These are phyloP conservation scores for Papilio xuthus DNA, from an alignment of 1,140 invertebrate species.

Conservation along the genomic window DNA sequence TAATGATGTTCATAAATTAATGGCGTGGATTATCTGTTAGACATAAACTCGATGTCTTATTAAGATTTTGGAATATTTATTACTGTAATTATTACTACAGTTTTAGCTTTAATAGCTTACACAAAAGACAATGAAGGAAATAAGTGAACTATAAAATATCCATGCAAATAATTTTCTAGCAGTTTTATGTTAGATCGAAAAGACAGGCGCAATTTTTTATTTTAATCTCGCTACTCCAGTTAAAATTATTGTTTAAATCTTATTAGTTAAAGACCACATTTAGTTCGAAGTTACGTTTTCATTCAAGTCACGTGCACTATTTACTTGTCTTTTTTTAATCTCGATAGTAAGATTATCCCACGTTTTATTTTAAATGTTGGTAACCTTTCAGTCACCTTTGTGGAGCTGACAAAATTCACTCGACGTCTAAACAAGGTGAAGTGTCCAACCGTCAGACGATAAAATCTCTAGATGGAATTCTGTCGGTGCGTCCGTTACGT, in stretches of 20 bases:
- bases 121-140: neutral
- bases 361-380: neutral
- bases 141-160: neutral
- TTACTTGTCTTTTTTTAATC: neutral
- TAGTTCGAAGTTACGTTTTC: neutral
- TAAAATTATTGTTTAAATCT: too few species aligned
- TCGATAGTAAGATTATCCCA: neutral
- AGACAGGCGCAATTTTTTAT: too few species aligned
- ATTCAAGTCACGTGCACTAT: neutral
- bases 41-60: neutral
- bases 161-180: too few species aligned
- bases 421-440: slow-evolving; percentile 10
- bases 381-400: slow-evolving; percentile 24
- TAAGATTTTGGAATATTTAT: neutral
- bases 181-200: too few species aligned
- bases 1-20: slow-evolving; percentile 29
- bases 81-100: too few species aligned
- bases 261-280: neutral
- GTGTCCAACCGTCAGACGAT: slow-evolving; percentile 17
- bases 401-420: slow-evolving; percentile 26
- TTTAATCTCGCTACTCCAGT: too few species aligned
- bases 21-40: neutral
- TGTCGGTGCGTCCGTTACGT: slow-evolving; percentile 19
- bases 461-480: slow-evolving; percentile 34
- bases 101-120: neutral